phyloP scores from a whole-genome alignment of 2,113 vertebrate species.

The Clupea harengus region DNA sequence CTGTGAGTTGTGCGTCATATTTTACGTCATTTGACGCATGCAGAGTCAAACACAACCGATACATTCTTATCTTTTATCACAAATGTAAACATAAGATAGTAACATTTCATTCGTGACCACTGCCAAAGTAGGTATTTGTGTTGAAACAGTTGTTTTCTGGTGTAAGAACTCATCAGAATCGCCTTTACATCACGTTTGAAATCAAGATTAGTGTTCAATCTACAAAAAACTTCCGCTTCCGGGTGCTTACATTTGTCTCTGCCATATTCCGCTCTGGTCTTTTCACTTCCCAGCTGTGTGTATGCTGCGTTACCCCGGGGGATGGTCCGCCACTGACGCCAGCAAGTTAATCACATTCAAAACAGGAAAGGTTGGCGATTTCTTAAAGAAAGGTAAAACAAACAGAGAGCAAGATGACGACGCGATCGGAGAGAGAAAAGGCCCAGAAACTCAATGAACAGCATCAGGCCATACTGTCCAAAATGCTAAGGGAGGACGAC shows the following conservation, averaged over 20 bases:
- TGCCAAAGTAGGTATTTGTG: neutral
- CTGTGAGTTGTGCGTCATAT: neutral
- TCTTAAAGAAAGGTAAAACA: conserved; percentile 28
- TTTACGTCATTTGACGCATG: conserved; percentile 8
- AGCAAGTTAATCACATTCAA: conserved; percentile 21
- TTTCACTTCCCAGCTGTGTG: conserved; percentile 20
- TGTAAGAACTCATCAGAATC: neutral
- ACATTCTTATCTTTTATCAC: neutral
- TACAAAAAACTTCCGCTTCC: conserved; percentile 47
- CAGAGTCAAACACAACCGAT: neutral
- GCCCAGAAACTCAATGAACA: conserved; percentile 95
- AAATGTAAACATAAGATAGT: neutral
- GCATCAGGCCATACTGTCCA: conserved; percentile 89
- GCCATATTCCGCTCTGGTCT: conserved; percentile 49
- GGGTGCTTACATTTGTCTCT: conserved; percentile 41
- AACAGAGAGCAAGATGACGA: conserved; percentile 75
- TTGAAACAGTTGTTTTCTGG: neutral
- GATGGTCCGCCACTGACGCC: conserved; percentile 34
- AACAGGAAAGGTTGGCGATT: conserved; percentile 30
- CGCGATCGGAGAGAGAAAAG: conserved; percentile 91
- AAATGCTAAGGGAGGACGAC: conserved; percentile 87
- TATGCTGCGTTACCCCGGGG: conserved; percentile 25
- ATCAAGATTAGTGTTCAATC: conserved; percentile 21
- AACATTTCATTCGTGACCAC: neutral
- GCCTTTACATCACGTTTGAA: neutral